A percentile compares a stretch with the other conserved stretches of the same genome.
Conservation (phyloP, 2,797 vertebrate species). For the Phaenicophaeus curvirostris region DNA sequence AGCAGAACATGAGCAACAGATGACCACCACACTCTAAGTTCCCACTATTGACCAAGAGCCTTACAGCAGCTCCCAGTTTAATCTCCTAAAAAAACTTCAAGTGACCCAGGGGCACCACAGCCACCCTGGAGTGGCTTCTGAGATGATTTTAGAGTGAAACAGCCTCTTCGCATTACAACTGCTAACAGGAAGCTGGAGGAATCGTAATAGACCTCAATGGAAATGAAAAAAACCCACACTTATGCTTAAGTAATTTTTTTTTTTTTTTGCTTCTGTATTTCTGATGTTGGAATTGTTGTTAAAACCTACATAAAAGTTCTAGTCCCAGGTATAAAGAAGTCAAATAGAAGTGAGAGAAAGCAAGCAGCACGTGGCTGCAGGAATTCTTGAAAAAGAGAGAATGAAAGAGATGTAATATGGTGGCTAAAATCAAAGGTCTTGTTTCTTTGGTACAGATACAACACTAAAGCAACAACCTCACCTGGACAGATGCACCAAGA, state of each 20-base stretch:
- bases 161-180: background rate
- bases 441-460: background rate
- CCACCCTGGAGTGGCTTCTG: background rate
- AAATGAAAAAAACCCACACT: background rate
- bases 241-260: background rate
- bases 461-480: fast-evolving
- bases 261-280: background rate
- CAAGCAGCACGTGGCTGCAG: fast-evolving
- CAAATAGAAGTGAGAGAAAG: background rate
- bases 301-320: background rate
- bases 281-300: background rate
- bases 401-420: fast-evolving
- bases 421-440: background rate
- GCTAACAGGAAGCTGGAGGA: background rate
- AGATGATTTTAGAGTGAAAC: background rate
- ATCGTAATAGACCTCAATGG: background rate
- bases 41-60: background rate
- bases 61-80: background rate
- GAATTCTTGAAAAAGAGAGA: background rate
- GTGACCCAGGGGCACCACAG: background rate
- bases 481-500: background rate
- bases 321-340: background rate
- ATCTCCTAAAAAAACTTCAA: background rate
- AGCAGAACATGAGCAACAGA: background rate
- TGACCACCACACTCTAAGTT: background rate